A percentile compares a stretch with the other conserved stretches of the same genome.
Conservation (phyloP, 2,888 invertebrate species). For the Tolmerus cingulatus region DNA sequence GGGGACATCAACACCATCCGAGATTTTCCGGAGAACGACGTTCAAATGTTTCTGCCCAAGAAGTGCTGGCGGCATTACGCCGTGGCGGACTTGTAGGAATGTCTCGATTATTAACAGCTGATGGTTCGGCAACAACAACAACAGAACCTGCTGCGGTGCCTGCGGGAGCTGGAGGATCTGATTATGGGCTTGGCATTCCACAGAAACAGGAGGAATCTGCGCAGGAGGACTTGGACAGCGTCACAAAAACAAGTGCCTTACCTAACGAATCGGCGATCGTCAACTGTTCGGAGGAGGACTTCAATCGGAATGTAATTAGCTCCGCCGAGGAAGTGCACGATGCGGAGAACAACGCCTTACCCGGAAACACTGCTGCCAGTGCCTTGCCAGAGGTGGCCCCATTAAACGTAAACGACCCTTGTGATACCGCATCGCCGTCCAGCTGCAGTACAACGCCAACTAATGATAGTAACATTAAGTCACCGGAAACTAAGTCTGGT, state of each 20-base stretch:
- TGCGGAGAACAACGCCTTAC: neutral
- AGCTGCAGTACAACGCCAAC: constrained; percentile 62
- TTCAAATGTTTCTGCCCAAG: constrained; percentile 65
- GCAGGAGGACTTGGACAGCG: neutral
- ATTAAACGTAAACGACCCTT: neutral
- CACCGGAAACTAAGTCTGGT: constrained; percentile 51
- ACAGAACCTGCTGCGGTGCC: neutral
- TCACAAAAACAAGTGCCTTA: neutral
- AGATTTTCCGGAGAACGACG: constrained; percentile 70
- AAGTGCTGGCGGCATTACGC: constrained; percentile 62
- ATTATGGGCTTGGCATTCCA: neutral
- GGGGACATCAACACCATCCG: constrained; percentile 80
- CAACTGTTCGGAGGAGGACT: neutral
- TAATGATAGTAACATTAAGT: constrained; percentile 60
- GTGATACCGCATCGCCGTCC: constrained; percentile 19
- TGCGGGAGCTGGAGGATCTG: neutral
- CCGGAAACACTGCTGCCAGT: constrained; percentile 40
- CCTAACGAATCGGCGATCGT: neutral
- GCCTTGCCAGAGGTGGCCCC: constrained; percentile 47
- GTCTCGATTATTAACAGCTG: constrained; percentile 31
- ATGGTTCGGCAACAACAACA: neutral
- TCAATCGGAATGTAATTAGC: constrained; percentile 33
- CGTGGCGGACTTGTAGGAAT: constrained; percentile 56
- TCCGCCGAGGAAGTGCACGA: neutral
- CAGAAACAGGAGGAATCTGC: neutral